A percentile compares a stretch with the other conserved stretches of the same genome.
Evolutionary conservation across 2,113 vertebrate genomes (phyloP).

Genomic region (Brachyhypopomus gauderio): DNA sequence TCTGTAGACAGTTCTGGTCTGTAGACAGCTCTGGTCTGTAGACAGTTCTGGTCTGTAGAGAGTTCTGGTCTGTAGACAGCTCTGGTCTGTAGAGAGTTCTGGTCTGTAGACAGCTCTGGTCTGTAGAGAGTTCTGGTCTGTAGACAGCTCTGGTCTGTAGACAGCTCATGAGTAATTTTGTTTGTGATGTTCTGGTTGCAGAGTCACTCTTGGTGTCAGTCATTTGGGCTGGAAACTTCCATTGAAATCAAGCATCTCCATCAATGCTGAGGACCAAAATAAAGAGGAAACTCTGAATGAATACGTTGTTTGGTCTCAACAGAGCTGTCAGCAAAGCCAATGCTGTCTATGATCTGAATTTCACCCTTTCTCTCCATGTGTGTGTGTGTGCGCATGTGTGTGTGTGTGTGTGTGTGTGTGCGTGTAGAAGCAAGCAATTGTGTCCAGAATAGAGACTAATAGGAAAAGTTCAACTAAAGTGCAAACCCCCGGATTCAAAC

Average conservation of each 20-base stretch:
- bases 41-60: too few species aligned
- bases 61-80: not conserved
- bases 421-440: not conserved
- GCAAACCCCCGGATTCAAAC: constrained; percentile 14
- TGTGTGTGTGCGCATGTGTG: constrained; percentile 33
- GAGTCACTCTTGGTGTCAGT: not conserved
- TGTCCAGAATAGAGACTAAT: constrained; percentile 16
- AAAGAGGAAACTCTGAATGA: not conserved
- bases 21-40: too few species aligned
- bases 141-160: not conserved
- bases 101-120: not conserved
- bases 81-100: not conserved
- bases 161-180: not conserved
- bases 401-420: not conserved
- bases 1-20: not conserved
- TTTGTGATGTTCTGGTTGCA: not conserved
- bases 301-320: constrained; percentile 9
- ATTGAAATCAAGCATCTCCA: not conserved
- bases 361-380: constrained; percentile 10
- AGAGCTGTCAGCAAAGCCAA: not conserved
- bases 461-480: constrained; percentile 14
- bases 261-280: not conserved
- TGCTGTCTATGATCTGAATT: not conserved
- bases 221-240: not conserved
- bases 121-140: not conserved